Evolutionary conservation across 1,140 invertebrate species (phyloP).

Genomic region (Bombus affinis): DNA sequence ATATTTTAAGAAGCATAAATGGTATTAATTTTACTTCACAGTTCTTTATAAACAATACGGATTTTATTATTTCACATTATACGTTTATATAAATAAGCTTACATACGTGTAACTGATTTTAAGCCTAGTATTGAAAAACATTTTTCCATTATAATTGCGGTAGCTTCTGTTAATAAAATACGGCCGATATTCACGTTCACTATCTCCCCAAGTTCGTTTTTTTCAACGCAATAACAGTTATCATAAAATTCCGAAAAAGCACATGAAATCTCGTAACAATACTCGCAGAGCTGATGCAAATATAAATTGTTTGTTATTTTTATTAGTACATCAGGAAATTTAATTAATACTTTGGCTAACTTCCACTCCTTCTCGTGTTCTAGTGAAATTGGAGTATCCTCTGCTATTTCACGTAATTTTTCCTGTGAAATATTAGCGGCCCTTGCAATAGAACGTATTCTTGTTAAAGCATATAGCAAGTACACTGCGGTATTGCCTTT

Average conservation of each 20-base stretch:
- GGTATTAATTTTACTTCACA: neutral
- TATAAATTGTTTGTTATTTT: slow-evolving; percentile 93
- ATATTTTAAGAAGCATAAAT: neutral
- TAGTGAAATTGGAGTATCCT: slow-evolving; percentile 86
- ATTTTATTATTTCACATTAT: slow-evolving; percentile 1
- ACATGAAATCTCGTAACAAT: slow-evolving; percentile 96
- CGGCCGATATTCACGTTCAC: slow-evolving; percentile 93
- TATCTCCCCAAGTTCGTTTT: slow-evolving; percentile 90
- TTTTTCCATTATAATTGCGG: slow-evolving; percentile 92
- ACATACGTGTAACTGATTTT: slow-evolving; percentile 96
- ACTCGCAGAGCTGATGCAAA: slow-evolving; percentile 96
- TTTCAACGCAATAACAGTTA: slow-evolving; percentile 98
- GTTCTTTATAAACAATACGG: neutral
- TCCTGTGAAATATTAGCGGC: slow-evolving; percentile 87
- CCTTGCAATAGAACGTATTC: slow-evolving; percentile 95
- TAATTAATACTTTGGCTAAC: slow-evolving; percentile 92
- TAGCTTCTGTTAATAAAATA: slow-evolving; percentile 95
- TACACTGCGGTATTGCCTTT: slow-evolving; percentile 99
- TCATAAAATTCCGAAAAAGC: slow-evolving; percentile 99
- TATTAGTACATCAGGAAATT: slow-evolving; percentile 94
- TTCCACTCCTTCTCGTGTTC: slow-evolving; percentile 97
- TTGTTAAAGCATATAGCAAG: slow-evolving; percentile 96
- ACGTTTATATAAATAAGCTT: slow-evolving; percentile 71
- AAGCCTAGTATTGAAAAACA: slow-evolving; percentile 96
- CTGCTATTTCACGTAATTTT: slow-evolving; percentile 83